Percentiles rank a stretch among this genome's conserved stretches.
Evolutionary conservation across 2,113 vertebrate species (phyloP).

Genomic region (Ochotona curzoniae): DNA sequence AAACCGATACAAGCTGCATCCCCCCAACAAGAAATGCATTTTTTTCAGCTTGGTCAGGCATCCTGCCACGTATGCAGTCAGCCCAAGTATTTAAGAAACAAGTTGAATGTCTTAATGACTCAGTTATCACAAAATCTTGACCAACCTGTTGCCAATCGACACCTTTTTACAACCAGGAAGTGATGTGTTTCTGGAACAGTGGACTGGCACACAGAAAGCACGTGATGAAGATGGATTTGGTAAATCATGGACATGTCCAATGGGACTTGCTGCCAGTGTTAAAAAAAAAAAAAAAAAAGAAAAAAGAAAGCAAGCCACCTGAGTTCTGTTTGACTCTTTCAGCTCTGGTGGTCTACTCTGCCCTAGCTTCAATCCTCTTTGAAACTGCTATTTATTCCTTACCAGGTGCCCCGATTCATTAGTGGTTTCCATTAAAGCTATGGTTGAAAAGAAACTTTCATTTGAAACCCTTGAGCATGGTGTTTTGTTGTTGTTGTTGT

Average conservation of each 20-base stretch:
- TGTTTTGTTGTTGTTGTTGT: slow-evolving; percentile 14
- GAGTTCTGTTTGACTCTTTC: background rate
- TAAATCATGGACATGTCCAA: background rate
- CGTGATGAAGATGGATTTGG: background rate
- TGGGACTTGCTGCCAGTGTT: background rate
- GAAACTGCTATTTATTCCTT: slow-evolving; percentile 52
- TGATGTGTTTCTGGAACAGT: background rate
- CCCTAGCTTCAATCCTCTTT: background rate
- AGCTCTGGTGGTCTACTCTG: background rate
- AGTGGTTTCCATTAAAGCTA: slow-evolving; percentile 48
- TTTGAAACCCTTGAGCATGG: background rate
- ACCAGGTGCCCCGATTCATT: slow-evolving; percentile 52
- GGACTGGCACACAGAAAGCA: background rate
- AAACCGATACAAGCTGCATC: background rate
- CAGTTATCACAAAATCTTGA: background rate
- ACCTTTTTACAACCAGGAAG: background rate
- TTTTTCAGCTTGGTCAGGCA: background rate
- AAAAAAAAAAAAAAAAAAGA: too few species aligned
- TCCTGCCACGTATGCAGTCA: too few species aligned
- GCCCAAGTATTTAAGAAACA: background rate
- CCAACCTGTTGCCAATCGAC: background rate
- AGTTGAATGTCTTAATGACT: background rate
- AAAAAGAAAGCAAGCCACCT: background rate
- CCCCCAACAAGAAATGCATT: background rate
- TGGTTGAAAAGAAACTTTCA: slow-evolving; percentile 64